Evolutionary conservation across 1,140 invertebrate genomes (phyloP).

Genomic region (Lasioglossum baleicum): DNA sequence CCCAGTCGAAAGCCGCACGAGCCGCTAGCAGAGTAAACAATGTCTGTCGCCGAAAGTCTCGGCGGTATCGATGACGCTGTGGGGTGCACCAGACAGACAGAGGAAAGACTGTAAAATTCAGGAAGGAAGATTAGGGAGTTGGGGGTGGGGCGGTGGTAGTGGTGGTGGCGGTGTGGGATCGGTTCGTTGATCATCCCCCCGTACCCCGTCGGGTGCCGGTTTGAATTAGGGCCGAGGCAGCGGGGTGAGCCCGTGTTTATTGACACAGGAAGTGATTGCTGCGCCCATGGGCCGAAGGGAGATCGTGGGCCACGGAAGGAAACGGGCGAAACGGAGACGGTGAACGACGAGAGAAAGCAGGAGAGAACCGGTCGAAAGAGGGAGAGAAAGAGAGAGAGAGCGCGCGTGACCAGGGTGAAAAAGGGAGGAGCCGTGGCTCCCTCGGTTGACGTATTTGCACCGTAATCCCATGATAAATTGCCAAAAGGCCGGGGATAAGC

Average conservation of each 20-base stretch:
- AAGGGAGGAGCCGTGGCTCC: constrained; percentile 41
- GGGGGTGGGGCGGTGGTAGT: constrained; percentile 33
- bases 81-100: constrained; percentile 16
- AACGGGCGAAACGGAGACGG: no score
- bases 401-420: constrained; percentile 27
- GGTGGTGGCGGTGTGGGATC: constrained; percentile 33
- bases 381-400: background rate
- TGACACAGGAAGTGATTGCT: constrained; percentile 78
- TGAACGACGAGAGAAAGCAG: no score
- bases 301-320: constrained; percentile 18
- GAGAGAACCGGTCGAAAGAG: constrained; percentile 1
- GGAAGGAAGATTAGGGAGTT: constrained; percentile 55
- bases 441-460: constrained; percentile 73
- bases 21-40: background rate
- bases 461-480: constrained; percentile 80
- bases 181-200: constrained; percentile 64
- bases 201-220: constrained; percentile 44
- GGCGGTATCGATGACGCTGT: constrained; percentile 3
- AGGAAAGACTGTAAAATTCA: constrained; percentile 61
- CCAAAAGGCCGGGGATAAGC: constrained; percentile 73
- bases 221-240: constrained; percentile 69
- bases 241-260: constrained; percentile 64
- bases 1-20: background rate
- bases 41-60: background rate
- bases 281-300: constrained; percentile 58